These are phyloP conservation scores for Gobio gobio DNA, from an alignment of 2,113 vertebrate genomes.

Conservation along the genomic window DNA sequence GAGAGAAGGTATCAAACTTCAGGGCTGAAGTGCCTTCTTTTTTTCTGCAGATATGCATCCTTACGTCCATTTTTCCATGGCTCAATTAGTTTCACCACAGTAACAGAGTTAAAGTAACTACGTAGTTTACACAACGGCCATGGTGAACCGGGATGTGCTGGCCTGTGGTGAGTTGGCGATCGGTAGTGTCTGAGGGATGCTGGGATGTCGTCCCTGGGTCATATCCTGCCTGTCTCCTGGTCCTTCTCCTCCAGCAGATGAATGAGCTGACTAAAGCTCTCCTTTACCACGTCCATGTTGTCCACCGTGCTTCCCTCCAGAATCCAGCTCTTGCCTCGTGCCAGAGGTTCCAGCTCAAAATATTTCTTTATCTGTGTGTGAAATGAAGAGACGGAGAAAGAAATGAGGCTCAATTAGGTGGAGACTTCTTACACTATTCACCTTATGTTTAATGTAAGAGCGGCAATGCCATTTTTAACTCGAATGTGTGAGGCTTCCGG, in stretches of 20 bases:
- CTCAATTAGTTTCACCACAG: constrained; percentile 30
- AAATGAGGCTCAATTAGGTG: neutral
- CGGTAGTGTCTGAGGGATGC: constrained; percentile 28
- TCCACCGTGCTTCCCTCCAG: constrained; percentile 91
- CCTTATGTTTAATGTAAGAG: too few relatives aligned
- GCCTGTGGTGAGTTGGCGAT: constrained; percentile 31
- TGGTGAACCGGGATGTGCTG: constrained; percentile 1
- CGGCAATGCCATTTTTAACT: too few relatives aligned
- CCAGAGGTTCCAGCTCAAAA: constrained; percentile 97
- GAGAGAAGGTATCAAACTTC: constrained; percentile 30
- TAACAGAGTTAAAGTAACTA: constrained; percentile 25
- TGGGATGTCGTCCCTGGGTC: constrained; percentile 64
- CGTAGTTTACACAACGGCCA: constrained; percentile 19
- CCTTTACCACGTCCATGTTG: constrained; percentile 88
- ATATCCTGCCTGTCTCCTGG: constrained; percentile 88
- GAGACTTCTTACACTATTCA: neutral
- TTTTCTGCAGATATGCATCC: constrained; percentile 29
- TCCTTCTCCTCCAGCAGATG: constrained; percentile 93
- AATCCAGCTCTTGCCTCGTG: constrained; percentile 96
- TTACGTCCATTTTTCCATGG: constrained; percentile 27
- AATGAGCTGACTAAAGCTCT: constrained; percentile 93
- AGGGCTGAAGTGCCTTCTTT: constrained; percentile 24
- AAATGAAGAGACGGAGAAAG: constrained; percentile 13
- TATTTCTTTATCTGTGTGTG: constrained; percentile 92
- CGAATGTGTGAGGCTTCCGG: too few relatives aligned